Percentiles rank a stretch among this genome's conserved stretches.
Evolutionary conservation across 2,113 vertebrate species (phyloP).

Genomic region (Neolamprologus modestus): DNA sequence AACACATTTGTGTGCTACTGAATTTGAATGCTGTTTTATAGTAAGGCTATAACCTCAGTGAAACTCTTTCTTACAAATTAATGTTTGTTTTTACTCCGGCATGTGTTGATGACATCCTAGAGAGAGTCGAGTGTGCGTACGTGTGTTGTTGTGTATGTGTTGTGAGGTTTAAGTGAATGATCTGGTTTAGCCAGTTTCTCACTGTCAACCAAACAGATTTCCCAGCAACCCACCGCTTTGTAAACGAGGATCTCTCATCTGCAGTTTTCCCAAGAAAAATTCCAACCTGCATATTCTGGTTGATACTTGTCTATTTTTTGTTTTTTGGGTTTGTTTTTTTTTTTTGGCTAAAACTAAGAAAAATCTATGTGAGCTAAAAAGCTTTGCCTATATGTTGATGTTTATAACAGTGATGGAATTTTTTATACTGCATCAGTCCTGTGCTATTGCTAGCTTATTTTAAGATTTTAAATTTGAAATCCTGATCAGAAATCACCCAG

Average conservation of each 20-base stretch:
- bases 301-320: neutral
- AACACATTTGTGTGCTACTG: neutral
- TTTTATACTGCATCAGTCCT: neutral
- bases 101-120: neutral
- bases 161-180: constrained; percentile 7
- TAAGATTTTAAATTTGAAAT: neutral
- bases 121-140: neutral
- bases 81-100: neutral
- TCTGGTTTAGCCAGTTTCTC: constrained; percentile 54
- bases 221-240: neutral
- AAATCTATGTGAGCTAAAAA: neutral
- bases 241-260: neutral
- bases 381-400: neutral
- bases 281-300: neutral
- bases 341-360: neutral
- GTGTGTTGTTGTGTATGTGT: neutral
- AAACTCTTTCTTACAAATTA: neutral
- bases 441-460: neutral
- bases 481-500: rapidly evolving
- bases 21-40: neutral
- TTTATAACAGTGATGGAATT: neutral
- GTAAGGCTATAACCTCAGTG: neutral
- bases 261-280: neutral
- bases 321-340: neutral
- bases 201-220: constrained; percentile 3